These are phyloP conservation scores for Lamellibrachia columna DNA, from an alignment of 2,888 invertebrate species.

Conservation along the genomic window DNA sequence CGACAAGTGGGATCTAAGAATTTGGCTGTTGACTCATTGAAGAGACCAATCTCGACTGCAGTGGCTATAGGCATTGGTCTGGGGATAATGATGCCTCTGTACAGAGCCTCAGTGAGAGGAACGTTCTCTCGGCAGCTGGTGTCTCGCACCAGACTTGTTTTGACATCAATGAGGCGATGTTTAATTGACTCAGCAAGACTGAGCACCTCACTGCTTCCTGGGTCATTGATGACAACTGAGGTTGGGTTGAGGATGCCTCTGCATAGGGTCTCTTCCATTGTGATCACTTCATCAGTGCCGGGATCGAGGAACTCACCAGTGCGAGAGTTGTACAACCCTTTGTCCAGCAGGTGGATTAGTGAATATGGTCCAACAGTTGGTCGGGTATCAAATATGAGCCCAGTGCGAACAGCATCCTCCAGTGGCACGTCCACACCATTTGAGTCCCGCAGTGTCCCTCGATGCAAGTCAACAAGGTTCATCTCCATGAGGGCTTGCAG, in stretches of 20 bases:
- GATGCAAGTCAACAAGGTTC: conserved; percentile 81
- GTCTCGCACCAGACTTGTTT: conserved; percentile 70
- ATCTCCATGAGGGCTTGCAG: conserved; percentile 81
- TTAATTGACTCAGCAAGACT: conserved; percentile 54
- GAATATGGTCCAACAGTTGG: conserved; percentile 33
- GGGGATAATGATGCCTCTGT: conserved; percentile 52
- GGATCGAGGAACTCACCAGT: conserved; percentile 78
- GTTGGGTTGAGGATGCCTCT: conserved; percentile 38
- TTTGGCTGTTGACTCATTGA: conserved; percentile 44
- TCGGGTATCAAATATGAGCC: conserved; percentile 31
- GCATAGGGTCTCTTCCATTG: conserved; percentile 60
- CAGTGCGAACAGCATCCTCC: conserved; percentile 34
- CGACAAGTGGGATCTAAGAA: conserved; percentile 44
- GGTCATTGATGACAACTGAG: conserved; percentile 42
- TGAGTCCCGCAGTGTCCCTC: conserved; percentile 72
- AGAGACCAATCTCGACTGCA: conserved; percentile 44
- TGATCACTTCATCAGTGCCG: conserved; percentile 81
- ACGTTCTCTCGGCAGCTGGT: conserved; percentile 71
- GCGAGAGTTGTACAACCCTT: conserved; percentile 85
- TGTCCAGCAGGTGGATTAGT: conserved; percentile 70
- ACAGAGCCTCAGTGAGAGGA: conserved; percentile 83
- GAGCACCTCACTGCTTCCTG: conserved; percentile 42
- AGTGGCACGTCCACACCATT: conserved; percentile 57
- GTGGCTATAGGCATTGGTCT: conserved; percentile 43
- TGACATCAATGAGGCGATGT: conserved; percentile 79